phyloP scores from a whole-genome alignment of 2,797 vertebrate genomes.

The Carapus acus region DNA sequence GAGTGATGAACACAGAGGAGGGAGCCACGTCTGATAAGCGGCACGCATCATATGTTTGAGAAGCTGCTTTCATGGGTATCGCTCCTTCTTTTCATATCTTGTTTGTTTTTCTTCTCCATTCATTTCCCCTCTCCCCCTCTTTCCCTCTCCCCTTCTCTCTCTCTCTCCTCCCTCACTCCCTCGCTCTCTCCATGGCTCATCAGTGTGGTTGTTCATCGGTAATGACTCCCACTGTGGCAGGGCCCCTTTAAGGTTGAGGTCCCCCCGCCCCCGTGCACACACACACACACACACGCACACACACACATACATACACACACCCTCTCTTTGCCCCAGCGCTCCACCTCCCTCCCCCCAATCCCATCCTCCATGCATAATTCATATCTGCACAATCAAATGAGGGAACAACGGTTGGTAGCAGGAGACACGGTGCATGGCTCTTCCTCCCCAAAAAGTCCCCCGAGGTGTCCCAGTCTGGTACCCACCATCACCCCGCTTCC shows the following conservation, averaged over 20 bases:
- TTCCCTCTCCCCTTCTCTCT: conserved; percentile 18
- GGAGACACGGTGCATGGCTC: conserved; percentile 76
- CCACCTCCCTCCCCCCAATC: conserved; percentile 53
- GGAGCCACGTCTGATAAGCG: conserved; percentile 56
- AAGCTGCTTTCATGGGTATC: conserved; percentile 67
- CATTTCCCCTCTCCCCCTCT: conserved; percentile 41
- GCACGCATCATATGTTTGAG: conserved; percentile 62
- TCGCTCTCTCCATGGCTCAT: conserved; percentile 66
- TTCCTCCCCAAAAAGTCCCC: conserved; percentile 76
- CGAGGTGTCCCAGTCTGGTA: conserved; percentile 77
- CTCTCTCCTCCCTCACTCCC: conserved; percentile 22
- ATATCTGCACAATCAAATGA: conserved; percentile 79
- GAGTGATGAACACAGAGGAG: conserved; percentile 52
- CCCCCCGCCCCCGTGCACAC: conserved; percentile 33
- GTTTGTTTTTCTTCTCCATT: conserved; percentile 71
- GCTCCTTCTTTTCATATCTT: conserved; percentile 58
- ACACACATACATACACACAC: not conserved
- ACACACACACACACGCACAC: no score
- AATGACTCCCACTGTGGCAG: conserved; percentile 83
- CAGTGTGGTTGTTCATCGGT: conserved; percentile 76
- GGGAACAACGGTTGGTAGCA: conserved; percentile 79
- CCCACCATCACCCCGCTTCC: conserved; percentile 63
- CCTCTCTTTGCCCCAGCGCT: conserved; percentile 28
- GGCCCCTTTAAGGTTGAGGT: conserved; percentile 78
- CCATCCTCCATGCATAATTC: conserved; percentile 78